phyloP scores from a whole-genome alignment of 2,888 invertebrate genomes.

The Heliconius aoede region DNA sequence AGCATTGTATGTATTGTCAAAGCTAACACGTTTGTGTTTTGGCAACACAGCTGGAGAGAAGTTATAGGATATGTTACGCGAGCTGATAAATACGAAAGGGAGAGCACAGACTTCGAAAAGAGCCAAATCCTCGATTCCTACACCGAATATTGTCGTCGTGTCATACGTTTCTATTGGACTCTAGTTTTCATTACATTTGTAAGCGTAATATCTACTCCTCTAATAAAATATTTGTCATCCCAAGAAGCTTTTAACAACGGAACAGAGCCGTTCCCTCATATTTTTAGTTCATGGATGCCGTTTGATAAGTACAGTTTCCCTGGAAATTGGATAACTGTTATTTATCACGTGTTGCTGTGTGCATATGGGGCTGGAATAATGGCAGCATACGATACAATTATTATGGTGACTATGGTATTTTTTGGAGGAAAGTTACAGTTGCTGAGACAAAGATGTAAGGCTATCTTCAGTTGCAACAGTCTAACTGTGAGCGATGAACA shows the following conservation, averaged over 20 bases:
- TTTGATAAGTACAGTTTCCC: conserved; percentile 68
- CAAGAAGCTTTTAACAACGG: conserved; percentile 63
- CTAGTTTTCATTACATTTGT: conserved; percentile 65
- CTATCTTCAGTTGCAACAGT: conserved; percentile 58
- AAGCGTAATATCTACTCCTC: conserved; percentile 59
- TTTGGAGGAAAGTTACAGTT: conserved; percentile 72
- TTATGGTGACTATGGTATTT: conserved; percentile 68
- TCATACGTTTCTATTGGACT: conserved; percentile 70
- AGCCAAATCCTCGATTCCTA: conserved; percentile 60
- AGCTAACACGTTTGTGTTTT: conserved; percentile 64
- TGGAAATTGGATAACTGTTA: conserved; percentile 67
- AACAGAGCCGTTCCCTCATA: conserved; percentile 68
- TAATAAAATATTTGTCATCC: conserved; percentile 62
- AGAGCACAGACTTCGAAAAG: conserved; percentile 53
- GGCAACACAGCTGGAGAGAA: conserved; percentile 65
- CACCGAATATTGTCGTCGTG: conserved; percentile 65
- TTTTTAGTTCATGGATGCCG: conserved; percentile 75
- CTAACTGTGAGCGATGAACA: conserved; percentile 52
- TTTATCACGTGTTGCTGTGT: conserved; percentile 62
- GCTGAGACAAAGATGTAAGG: conserved; percentile 64
- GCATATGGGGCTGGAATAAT: conserved; percentile 64
- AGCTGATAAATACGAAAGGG: conserved; percentile 68
- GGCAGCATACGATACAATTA: conserved; percentile 65
- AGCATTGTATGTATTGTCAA: conserved; percentile 70
- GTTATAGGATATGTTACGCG: conserved; percentile 66